phyloP scores from a whole-genome alignment of 2,888 invertebrate genomes.

The Loripinus fragilis region DNA sequence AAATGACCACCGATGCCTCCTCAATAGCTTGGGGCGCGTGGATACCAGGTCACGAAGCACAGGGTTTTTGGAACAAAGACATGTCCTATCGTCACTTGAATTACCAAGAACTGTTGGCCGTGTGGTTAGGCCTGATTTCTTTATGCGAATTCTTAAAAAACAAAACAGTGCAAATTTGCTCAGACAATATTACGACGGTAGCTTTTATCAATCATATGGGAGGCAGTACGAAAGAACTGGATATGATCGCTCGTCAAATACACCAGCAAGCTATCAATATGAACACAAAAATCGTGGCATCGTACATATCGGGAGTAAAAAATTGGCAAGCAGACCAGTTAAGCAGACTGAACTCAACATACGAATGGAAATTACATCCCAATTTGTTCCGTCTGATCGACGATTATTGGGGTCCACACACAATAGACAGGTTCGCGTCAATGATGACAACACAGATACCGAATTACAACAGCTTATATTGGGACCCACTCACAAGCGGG shows the following conservation, averaged over 20 bases:
- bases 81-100: constrained; percentile 9
- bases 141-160: background rate
- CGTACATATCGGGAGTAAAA: constrained; percentile 1
- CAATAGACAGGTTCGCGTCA: constrained; percentile 3
- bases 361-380: constrained; percentile 20
- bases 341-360: constrained; percentile 14
- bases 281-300: background rate
- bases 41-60: constrained; percentile 11
- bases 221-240: constrained; percentile 1
- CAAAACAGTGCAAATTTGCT: constrained; percentile 16
- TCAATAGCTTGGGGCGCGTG: constrained; percentile 22
- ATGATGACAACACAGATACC: constrained; percentile 3
- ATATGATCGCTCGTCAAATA: constrained; percentile 12
- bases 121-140: constrained; percentile 7
- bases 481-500: constrained; percentile 21
- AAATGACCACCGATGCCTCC: too few species aligned
- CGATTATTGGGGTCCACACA: constrained; percentile 21
- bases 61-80: constrained; percentile 10
- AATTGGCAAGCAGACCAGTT: constrained; percentile 20
- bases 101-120: constrained; percentile 16
- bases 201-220: constrained; percentile 21
- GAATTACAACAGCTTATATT: constrained; percentile 15
- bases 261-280: constrained; percentile 16
- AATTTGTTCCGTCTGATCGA: constrained; percentile 10
- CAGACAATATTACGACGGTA: constrained; percentile 18